Conservation (phyloP, 1,140 invertebrate genomes). For the Caerostris darwini region DNA sequence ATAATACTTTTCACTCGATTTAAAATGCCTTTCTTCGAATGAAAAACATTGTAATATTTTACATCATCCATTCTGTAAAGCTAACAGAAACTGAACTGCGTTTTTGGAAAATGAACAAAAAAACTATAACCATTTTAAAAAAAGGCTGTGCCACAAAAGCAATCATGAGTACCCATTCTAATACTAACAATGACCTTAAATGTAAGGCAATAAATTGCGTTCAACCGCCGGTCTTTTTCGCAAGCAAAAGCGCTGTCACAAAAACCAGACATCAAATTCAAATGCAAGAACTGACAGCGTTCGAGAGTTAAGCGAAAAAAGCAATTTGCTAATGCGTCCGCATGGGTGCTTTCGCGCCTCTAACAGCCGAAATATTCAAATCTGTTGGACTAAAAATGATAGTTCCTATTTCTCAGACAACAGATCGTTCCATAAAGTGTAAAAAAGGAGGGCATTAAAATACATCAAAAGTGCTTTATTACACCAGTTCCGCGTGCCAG, state of each 20-base stretch:
- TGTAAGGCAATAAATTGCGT: neutral
- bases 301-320: neutral
- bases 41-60: no score
- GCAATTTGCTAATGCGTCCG: constrained; percentile 50
- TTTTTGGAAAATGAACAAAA: no score
- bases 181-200: neutral
- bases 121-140: no score
- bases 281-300: neutral
- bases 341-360: neutral
- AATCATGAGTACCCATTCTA: neutral
- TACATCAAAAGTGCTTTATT: constrained; percentile 58
- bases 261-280: neutral
- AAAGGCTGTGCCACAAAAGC: neutral
- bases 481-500: neutral
- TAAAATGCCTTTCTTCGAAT: no score
- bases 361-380: constrained; percentile 64
- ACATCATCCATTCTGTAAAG: no score
- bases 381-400: neutral
- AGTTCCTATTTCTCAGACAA: neutral
- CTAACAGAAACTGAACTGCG: no score
- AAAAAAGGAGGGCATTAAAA: constrained; percentile 47
- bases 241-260: neutral
- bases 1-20: no score
- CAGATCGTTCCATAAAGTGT: neutral
- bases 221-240: neutral